Evolutionary conservation across 2,888 invertebrate species (phyloP), one percentile per base, ranked within the genome.

Genomic region (Marronus borbonicus): DNA sequence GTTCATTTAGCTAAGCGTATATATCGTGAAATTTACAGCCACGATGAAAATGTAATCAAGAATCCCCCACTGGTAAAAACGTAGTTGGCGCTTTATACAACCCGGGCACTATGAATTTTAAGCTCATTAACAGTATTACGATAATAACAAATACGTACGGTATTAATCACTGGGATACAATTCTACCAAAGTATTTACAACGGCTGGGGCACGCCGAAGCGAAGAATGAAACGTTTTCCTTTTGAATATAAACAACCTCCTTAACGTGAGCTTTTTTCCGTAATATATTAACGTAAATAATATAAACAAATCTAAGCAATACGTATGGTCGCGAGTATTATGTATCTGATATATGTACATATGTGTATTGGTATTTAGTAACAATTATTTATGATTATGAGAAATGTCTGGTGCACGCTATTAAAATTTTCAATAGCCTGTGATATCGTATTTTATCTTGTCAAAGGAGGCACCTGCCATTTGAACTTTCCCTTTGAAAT

Each of bases 21-120:
- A 58, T 76, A 68, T 58, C 76, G 58, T 52, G 55, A 44, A 65
- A 78, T 78, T 78, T 78, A 78, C 74, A 66, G 2, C 65, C 28
- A 65, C 77, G 77, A 72, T 78, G 77, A 78, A 78, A 78, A 72
- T 74, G 64, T 78, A 78, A 74, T 62, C 64, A 78, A 78, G 66
- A 65, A 65, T 72, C 72, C 66, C 74, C 77, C 66, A 74, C 77
- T 78, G 74, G 65, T 68, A 76, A 44, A 44, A 74, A 58, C 55
- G 58, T 66, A 20, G 44, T 39, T 31, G n/a, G 70, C 55, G 58
- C 70, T 70, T 70, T 70, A 58, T 70, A 70, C 55, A 39, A 20
- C 36, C 72, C 20, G 55, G 44, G 55, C 36, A 58, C 68, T 78
- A 72, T 78, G 77, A 72, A 78, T 78, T 78, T 78, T 78, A 78